These are phyloP conservation scores for Squalus acanthias DNA, from an alignment of 2,797 vertebrate genomes.

Conservation along the genomic window DNA sequence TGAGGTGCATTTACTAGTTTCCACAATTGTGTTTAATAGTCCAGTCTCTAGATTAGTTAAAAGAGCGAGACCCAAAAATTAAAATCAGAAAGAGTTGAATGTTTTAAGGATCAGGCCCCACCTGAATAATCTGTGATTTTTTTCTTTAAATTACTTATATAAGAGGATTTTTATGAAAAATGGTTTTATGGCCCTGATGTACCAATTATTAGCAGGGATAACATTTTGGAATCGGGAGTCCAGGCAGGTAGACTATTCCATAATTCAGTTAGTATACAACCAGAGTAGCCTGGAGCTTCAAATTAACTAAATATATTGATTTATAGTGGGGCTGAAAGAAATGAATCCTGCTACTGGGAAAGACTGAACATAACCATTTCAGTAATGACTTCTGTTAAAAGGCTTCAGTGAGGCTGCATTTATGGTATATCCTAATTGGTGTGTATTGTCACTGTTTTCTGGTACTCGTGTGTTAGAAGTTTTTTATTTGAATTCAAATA, in stretches of 20 bases:
- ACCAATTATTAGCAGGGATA: no score
- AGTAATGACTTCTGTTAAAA: neutral
- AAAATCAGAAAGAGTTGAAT: neutral
- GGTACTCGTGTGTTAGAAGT: neutral
- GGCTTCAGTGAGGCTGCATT: neutral
- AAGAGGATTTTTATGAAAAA: neutral
- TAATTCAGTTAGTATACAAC: neutral
- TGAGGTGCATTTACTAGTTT: neutral
- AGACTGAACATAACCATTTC: neutral
- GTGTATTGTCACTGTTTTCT: neutral
- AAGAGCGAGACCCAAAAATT: neutral
- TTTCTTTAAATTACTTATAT: neutral
- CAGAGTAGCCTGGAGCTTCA: neutral
- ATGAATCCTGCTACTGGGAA: neutral
- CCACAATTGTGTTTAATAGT: neutral
- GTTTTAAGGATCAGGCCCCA: neutral
- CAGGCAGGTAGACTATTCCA: neutral
- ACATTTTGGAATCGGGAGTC: neutral
- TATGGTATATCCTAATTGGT: neutral
- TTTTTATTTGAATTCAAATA: neutral
- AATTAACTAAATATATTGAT: constrained; percentile 9
- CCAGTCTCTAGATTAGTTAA: neutral
- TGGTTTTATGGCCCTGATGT: neutral
- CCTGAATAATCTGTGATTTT: neutral
- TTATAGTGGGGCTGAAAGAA: neutral